phyloP scores from a whole-genome alignment of 1,140 invertebrate genomes.

The Fragariocoptes setiger region DNA sequence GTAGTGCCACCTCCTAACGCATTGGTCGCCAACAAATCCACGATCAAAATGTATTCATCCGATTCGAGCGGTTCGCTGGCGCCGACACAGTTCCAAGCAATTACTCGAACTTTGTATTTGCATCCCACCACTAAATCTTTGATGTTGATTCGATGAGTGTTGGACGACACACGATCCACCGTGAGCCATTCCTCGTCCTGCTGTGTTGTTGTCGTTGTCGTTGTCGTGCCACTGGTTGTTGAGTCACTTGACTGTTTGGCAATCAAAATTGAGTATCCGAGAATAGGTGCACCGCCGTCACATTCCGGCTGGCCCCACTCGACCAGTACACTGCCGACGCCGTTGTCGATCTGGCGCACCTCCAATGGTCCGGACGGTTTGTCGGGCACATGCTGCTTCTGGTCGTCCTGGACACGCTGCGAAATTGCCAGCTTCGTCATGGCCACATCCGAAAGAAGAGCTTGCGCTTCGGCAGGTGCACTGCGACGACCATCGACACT shows the following conservation, averaged over 20 bases:
- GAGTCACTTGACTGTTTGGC: no score
- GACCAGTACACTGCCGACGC: constrained; percentile 44
- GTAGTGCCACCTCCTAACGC: no score
- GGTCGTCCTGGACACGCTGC: no score
- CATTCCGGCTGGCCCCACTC: constrained; percentile 75
- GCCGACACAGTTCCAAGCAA: constrained; percentile 81
- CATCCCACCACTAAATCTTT: constrained; percentile 49
- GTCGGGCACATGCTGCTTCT: constrained; percentile 32
- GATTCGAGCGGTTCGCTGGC: constrained; percentile 69
- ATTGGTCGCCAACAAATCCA: no score
- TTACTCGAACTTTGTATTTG: constrained; percentile 58
- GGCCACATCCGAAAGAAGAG: no score
- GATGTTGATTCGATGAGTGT: constrained; percentile 43
- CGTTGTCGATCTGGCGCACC: neutral
- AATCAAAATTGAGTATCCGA: constrained; percentile 21
- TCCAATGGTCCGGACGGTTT: constrained; percentile 38
- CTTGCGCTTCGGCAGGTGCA: no score
- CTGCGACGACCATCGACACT: no score
- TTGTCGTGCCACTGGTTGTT: no score
- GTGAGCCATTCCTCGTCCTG: neutral
- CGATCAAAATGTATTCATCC: no score
- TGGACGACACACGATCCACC: constrained; percentile 48
- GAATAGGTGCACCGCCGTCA: constrained; percentile 84
- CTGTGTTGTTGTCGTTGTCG: no score
- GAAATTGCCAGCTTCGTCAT: no score